A percentile compares a stretch with the other conserved stretches of the same genome.
Conservation (phyloP, 2,888 invertebrate species). For the Gonocerus acuteangulatus region DNA sequence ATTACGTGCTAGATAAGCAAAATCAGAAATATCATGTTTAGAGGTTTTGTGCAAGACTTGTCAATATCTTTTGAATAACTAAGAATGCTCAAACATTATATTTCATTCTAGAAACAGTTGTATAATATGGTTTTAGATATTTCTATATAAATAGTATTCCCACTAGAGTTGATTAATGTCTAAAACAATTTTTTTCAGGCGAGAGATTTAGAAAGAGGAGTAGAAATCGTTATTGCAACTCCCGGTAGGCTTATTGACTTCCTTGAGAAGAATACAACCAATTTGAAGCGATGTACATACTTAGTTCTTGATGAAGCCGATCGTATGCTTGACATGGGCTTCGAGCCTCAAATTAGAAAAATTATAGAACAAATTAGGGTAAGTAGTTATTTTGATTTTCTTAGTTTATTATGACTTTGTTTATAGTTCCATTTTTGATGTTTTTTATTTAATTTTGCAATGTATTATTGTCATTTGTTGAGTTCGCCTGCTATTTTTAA, state of each 20-base stretch:
- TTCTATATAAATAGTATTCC: too few relatives aligned
- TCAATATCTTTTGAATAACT: too few relatives aligned
- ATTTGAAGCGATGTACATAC: constrained; percentile 79
- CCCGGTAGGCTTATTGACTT: constrained; percentile 83
- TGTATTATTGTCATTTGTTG: neutral
- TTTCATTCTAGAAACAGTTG: too few relatives aligned
- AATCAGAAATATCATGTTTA: too few relatives aligned
- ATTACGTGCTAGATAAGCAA: too few relatives aligned
- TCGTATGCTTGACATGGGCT: constrained; percentile 96
- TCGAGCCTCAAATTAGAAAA: constrained; percentile 91
- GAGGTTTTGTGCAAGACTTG: too few relatives aligned
- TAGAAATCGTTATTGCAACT: constrained; percentile 82
- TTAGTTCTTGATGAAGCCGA: constrained; percentile 86
- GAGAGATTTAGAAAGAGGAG: constrained; percentile 65
- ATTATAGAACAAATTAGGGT: constrained; percentile 82
- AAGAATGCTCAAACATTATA: too few relatives aligned
- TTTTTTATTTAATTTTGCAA: neutral
- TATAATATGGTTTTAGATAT: too few relatives aligned
- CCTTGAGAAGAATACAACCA: constrained; percentile 68
- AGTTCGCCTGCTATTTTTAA: too few relatives aligned
- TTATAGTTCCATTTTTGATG: neutral
- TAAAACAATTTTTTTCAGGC: constrained; percentile 48
- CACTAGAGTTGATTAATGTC: too few relatives aligned
- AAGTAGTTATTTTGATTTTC: constrained; percentile 36
- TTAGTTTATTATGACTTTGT: too few relatives aligned